A percentile compares a stretch with the other conserved stretches of the same genome.
Conservation (phyloP, 2,888 invertebrate species). For the Trissoscelio sp. region DNA sequence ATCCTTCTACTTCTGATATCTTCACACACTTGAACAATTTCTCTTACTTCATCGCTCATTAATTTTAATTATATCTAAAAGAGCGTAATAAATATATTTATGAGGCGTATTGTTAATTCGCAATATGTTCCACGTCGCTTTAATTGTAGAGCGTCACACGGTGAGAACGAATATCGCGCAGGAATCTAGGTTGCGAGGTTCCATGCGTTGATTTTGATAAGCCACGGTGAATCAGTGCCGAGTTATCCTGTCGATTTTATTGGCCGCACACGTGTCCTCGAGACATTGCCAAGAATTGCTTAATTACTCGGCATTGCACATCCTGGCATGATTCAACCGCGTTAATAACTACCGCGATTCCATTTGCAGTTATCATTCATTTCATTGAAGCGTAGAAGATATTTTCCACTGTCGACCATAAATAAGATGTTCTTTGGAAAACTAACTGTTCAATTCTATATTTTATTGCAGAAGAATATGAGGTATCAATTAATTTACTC, state of each 20-base stretch:
- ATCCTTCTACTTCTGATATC: neutral
- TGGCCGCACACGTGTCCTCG: slow-evolving; percentile 29
- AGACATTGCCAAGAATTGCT: slow-evolving; percentile 26
- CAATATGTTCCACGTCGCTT: slow-evolving; percentile 42
- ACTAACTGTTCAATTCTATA: neutral
- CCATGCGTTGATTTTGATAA: slow-evolving; percentile 41
- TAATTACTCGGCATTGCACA: slow-evolving; percentile 34
- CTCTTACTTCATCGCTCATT: slow-evolving; percentile 64
- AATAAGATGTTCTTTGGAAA: slow-evolving; percentile 21
- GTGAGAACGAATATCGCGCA: slow-evolving; percentile 24
- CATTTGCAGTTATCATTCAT: slow-evolving; percentile 27
- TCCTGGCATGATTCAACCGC: slow-evolving; percentile 21
- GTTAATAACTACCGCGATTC: slow-evolving; percentile 45
- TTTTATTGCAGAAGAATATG: slow-evolving; percentile 1
- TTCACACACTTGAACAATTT: slow-evolving; percentile 30
- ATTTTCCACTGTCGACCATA: neutral
- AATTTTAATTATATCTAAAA: slow-evolving; percentile 64
- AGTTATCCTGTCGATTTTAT: slow-evolving; percentile 18
- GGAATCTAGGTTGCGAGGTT: slow-evolving; percentile 42
- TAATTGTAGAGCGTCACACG: slow-evolving; percentile 56
- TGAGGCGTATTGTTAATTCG: slow-evolving; percentile 60
- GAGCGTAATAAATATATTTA: slow-evolving; percentile 60
- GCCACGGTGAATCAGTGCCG: slow-evolving; percentile 16
- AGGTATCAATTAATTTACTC: slow-evolving; percentile 12
- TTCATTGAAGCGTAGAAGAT: slow-evolving; percentile 11